Evolutionary conservation across 92 coral and sea anemone species (phyloP).

Genomic region (Epizoanthus ramosus): DNA sequence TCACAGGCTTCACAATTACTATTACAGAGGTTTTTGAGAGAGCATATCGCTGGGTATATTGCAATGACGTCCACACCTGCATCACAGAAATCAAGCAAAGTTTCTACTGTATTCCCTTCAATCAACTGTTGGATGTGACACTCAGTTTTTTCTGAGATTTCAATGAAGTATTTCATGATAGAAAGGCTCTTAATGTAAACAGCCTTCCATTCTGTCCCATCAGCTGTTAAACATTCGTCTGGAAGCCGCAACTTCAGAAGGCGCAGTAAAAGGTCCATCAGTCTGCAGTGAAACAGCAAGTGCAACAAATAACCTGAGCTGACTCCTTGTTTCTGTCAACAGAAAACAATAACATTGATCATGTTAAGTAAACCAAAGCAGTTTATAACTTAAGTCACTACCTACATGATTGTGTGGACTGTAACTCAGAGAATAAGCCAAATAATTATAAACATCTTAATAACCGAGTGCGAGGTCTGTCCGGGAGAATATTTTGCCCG

Average conservation of each 20-base stretch:
- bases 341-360: neutral
- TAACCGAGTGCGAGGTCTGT: no score
- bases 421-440: no score
- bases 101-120: slow-evolving; percentile 68
- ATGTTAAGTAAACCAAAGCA: no score
- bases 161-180: slow-evolving; percentile 64
- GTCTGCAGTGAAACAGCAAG: slow-evolving; percentile 59
- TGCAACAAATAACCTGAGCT: slow-evolving; percentile 13
- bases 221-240: slow-evolving; percentile 55
- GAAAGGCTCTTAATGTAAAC: slow-evolving; percentile 64
- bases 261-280: slow-evolving; percentile 59
- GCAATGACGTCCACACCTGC: slow-evolving; percentile 67
- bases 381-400: no score
- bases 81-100: slow-evolving; percentile 67
- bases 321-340: slow-evolving; percentile 11
- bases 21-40: slow-evolving; percentile 59
- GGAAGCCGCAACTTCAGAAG: slow-evolving; percentile 72
- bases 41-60: slow-evolving; percentile 64
- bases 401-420: no score
- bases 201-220: slow-evolving; percentile 71
- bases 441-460: no score
- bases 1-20: slow-evolving; percentile 73
- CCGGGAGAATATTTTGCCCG: no score
- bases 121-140: slow-evolving; percentile 49
- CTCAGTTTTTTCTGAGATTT: slow-evolving; percentile 49